Evolutionary conservation across 1,140 invertebrate genomes (phyloP).

Genomic region (Zaprionus lachaisei): DNA sequence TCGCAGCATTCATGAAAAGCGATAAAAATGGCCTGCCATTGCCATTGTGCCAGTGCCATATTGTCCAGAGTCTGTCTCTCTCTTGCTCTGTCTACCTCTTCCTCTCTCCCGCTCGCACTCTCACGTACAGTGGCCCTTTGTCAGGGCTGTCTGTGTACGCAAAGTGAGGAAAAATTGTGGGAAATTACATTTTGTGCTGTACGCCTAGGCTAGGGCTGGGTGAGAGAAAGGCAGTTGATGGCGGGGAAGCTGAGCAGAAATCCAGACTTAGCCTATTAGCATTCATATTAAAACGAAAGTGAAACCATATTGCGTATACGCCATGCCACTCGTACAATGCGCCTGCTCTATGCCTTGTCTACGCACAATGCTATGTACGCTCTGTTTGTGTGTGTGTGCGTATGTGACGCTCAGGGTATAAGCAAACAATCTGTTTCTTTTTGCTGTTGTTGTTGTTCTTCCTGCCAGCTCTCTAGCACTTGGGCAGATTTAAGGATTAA

Average conservation of each 20-base stretch:
- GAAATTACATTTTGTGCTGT: slow-evolving; percentile 75
- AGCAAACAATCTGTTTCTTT: slow-evolving; percentile 68
- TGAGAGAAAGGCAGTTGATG: neutral
- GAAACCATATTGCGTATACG: slow-evolving; percentile 82
- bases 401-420: slow-evolving; percentile 32
- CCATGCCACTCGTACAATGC: slow-evolving; percentile 32
- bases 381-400: slow-evolving; percentile 29
- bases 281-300: slow-evolving; percentile 83
- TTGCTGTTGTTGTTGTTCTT: slow-evolving; percentile 31
- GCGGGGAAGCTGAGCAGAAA: slow-evolving; percentile 54
- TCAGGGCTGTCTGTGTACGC: slow-evolving; percentile 59
- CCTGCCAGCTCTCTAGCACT: slow-evolving; percentile 53
- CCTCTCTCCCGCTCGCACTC: slow-evolving; percentile 15
- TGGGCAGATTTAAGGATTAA: slow-evolving; percentile 82
- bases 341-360: slow-evolving; percentile 34
- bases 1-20: slow-evolving; percentile 69
- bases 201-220: slow-evolving; percentile 20
- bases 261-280: slow-evolving; percentile 82
- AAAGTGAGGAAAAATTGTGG: slow-evolving; percentile 82
- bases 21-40: slow-evolving; percentile 82
- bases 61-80: slow-evolving; percentile 60
- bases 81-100: slow-evolving; percentile 20
- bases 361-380: slow-evolving; percentile 48
- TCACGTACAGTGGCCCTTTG: slow-evolving; percentile 41
- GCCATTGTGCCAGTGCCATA: slow-evolving; percentile 54